Base-by-base conservation (phyloP, 2,888 invertebrate genomes). In the Netelia melanura region DNA sequence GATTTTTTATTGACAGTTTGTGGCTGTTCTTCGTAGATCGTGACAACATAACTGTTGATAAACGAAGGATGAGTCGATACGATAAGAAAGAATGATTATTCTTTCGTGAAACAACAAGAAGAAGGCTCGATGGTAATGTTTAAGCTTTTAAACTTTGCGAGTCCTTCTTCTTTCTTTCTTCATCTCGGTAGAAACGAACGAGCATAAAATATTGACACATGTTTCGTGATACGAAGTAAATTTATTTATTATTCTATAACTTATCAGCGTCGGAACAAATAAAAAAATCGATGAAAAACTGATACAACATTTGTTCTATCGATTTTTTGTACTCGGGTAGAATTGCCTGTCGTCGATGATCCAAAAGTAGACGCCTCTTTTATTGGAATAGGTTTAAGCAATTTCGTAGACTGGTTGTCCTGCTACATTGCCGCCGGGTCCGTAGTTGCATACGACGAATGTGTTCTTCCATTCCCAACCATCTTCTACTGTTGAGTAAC, bases 361-460 rank as follows among this genome's bases (percentile, higher is more conserved):
- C 14, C 14, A 3, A 14, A 48, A 14, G 14, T 14, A 48, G 10
- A 48, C 14, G 3, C 14, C 10, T 48, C 2, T 48, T 48, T 48
- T 3, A 14, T 48, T 48, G 10, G 10, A 48, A 48, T 6, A 8
- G 14, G 3, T 48, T 48, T 48, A 48, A 10, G 14, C 48, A 14
- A 54, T 83, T 5, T 87, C 80, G 88, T 94, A 94, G 72, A 94
- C 84, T 3, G 90, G 89, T 21, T 88, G 78, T 8, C 89, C 90
- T 0, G 89, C 75, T n/a, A 87, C 70, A 86, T 94, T 94, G 17
- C 94, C 94, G 11, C 89, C 87, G 14, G 94, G 93, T 30, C 93
- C 94, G 76, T 87, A 87, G 62, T 85, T 83, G 71, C 83, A 86
- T 1, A 86, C 77, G 30, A 86, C 67, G 44, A 92, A 89, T 52